These are phyloP conservation scores for Percopsis omiscomaycus DNA, from an alignment of 2,797 vertebrate genomes.

Conservation along the genomic window DNA sequence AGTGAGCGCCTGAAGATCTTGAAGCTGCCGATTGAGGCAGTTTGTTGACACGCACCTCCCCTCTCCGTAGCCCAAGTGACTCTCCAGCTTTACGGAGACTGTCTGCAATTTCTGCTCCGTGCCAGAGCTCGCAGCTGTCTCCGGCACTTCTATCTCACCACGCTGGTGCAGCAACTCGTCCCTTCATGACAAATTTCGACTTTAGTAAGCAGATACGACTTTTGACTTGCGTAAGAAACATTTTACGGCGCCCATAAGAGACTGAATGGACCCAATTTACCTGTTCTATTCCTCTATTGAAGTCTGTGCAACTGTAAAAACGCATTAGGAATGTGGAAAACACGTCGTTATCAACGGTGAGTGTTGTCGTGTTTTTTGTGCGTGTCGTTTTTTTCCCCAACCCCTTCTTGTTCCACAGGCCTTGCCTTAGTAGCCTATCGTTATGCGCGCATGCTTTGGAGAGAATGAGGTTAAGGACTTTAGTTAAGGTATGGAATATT, in stretches of 20 bases:
- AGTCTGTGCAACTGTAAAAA: conserved; percentile 31
- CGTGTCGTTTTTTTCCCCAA: not conserved
- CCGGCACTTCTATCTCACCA: conserved; percentile 32
- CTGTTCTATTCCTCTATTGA: conserved; percentile 25
- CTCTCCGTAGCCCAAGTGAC: conserved; percentile 40
- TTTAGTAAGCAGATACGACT: conserved; percentile 40
- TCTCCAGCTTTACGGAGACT: conserved; percentile 44
- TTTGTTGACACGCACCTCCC: conserved; percentile 52
- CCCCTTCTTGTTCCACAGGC: not conserved
- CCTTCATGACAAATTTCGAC: conserved; percentile 17
- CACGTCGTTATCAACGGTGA: conserved; percentile 59
- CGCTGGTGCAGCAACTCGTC: conserved; percentile 40
- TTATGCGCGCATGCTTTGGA: conserved; percentile 2
- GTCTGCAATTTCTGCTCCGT: conserved; percentile 51
- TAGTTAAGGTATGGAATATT: conserved; percentile 9
- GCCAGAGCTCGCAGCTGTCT: conserved; percentile 75
- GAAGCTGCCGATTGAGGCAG: conserved; percentile 34
- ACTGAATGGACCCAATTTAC: conserved; percentile 47
- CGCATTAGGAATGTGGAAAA: conserved; percentile 70
- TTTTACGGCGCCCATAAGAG: conserved; percentile 24
- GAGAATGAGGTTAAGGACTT: conserved; percentile 32
- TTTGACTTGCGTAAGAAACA: conserved; percentile 32
- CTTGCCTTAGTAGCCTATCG: not conserved
- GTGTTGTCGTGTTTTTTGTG: conserved; percentile 34
- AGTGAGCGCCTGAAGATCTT: conserved; percentile 32